Evolutionary conservation across 1,140 invertebrate genomes (phyloP).

Genomic region (Lasaia peninsularis): DNA sequence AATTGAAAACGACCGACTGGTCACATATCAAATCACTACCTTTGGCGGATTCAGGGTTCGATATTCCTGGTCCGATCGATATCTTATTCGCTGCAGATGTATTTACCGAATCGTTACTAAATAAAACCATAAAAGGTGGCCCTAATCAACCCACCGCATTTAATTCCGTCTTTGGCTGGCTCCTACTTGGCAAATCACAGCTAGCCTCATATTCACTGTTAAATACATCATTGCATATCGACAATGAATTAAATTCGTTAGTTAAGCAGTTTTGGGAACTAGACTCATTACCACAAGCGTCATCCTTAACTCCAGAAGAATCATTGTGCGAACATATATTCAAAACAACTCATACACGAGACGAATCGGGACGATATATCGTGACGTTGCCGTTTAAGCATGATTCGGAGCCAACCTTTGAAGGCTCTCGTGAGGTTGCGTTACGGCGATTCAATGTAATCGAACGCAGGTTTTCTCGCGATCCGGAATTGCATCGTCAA

Average conservation of each 20-base stretch:
- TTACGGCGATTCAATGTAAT: conserved; percentile 26
- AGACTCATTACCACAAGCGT: conserved; percentile 11
- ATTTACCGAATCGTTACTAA: conserved; percentile 11
- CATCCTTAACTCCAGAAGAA: conserved; percentile 13
- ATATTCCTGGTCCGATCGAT: conserved; percentile 25
- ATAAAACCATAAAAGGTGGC: neutral
- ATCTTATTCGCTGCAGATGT: conserved; percentile 25
- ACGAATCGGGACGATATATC: conserved; percentile 17
- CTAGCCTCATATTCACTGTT: neutral
- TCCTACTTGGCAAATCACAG: neutral
- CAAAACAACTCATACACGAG: conserved; percentile 7
- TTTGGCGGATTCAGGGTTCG: conserved; percentile 26
- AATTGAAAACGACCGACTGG: conserved; percentile 22
- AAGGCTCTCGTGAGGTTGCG: conserved; percentile 26
- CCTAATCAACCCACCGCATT: neutral
- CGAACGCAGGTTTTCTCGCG: conserved; percentile 19
- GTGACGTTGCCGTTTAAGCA: conserved; percentile 26
- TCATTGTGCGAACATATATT: conserved; percentile 17
- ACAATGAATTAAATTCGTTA: neutral
- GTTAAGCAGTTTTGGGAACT: conserved; percentile 24
- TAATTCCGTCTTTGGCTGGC: neutral
- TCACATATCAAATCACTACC: conserved; percentile 19
- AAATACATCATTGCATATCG: neutral
- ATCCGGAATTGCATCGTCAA: conserved; percentile 22
- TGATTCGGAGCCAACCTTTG: conserved; percentile 18